Evolutionary conservation across 2,113 vertebrate species (phyloP).

Genomic region (Mormyrus lacerda): DNA sequence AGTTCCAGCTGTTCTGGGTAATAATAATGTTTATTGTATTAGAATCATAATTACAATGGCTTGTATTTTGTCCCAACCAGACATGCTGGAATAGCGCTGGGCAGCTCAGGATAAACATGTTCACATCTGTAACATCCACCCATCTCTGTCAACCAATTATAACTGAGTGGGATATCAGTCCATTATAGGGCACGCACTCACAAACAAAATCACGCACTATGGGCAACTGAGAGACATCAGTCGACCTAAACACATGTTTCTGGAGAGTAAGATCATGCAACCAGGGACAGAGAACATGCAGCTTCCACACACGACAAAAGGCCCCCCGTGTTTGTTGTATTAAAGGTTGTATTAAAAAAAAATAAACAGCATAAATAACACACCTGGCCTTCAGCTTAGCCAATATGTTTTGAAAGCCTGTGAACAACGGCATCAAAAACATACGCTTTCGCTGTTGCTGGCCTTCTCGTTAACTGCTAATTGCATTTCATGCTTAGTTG

Average conservation of each 20-base stretch:
- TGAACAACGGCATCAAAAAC: not conserved
- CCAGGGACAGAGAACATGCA: not conserved
- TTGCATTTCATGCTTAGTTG: constrained; percentile 1
- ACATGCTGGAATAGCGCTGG: not conserved
- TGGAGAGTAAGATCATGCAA: not conserved
- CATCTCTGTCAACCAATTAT: not conserved
- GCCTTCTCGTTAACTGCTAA: not conserved
- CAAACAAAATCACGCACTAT: too few relatives aligned
- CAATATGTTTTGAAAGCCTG: not conserved
- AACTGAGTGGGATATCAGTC: not conserved
- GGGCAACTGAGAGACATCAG: not conserved
- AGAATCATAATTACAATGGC: not conserved
- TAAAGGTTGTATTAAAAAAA: not conserved
- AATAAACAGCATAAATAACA: not conserved
- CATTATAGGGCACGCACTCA: not conserved
- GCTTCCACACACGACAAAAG: not conserved
- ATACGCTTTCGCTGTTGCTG: not conserved
- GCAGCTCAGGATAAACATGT: not conserved
- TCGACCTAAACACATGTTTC: not conserved
- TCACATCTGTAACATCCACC: not conserved
- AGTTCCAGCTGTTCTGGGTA: not conserved
- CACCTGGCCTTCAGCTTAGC: not conserved
- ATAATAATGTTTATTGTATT: not conserved
- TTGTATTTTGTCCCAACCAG: not conserved
- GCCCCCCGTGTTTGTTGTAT: not conserved